Evolutionary conservation across 2,113 vertebrate genomes (phyloP), one percentile per base, ranked within the genome.

Genomic region (Perca schrenkii): DNA sequence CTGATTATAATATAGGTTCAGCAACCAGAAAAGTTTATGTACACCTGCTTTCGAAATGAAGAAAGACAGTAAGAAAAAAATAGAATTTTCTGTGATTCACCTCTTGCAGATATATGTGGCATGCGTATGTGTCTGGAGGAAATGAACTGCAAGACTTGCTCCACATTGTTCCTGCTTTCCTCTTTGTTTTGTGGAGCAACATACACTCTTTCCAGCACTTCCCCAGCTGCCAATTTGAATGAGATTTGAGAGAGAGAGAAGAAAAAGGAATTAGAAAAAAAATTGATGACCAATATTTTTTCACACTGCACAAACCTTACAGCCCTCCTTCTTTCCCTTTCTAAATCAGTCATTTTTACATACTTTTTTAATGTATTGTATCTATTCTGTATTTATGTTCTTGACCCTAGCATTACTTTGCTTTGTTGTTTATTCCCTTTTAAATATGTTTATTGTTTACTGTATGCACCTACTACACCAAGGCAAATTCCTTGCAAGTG

Each of bases 31-130:
- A 25, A 22, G 4, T 3, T 61, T 36, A 34, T 14, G 4, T 58
- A 61, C 54, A 66, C n/a, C 2, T 63, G 8, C n/a, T 78, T 43
- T 63, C 8, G 4, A 66, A 56, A 43, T 3, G 6, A 52, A 54
- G 17, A 22, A 15, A 36, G 36, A 76, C 8, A 60, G 3, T 0
- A 0, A 70, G 19, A 61, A 54, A 71, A 66, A 28, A 7, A 50
- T 21, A 25, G 1, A 31, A 1, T 6, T 25, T 1, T 58, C 6
- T 34, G 36, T 49, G 40, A 34, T 57, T 72, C 75, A 99, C 98
- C 98, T 95, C 96, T 96, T n/a, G 97, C 96, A 1, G 97, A 97
- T 0, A 97, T 98, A 93, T 99, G 98, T 61, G 98, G 97, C 98
- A 99, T 99, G 11, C 97, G 97, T 86, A 99, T 99, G 88, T 96